phyloP scores from a whole-genome alignment of 2,888 invertebrate species.

The Coelogynopora nodosa region DNA sequence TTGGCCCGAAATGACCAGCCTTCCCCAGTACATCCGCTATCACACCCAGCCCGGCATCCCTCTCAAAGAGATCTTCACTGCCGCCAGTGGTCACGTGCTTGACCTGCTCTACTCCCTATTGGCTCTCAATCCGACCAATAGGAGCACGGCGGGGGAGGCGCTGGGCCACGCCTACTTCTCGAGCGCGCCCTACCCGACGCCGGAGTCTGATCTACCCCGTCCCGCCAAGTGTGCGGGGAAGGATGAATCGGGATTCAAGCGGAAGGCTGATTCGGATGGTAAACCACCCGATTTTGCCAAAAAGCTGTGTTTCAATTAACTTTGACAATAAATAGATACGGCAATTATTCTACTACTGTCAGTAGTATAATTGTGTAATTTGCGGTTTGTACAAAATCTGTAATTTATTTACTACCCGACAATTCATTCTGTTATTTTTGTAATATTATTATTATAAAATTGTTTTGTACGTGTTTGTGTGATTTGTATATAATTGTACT shows the following conservation, averaged over 20 bases:
- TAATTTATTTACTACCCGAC: too few species aligned
- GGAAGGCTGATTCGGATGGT: not conserved
- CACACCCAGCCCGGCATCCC: slow-evolving; percentile 77
- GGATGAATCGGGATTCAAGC: not conserved
- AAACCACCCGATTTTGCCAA: not conserved
- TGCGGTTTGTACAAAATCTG: too few species aligned
- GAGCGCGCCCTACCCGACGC: not conserved
- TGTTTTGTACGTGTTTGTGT: too few species aligned
- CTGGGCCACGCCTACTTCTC: not conserved
- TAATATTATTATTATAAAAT: too few species aligned
- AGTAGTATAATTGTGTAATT: too few species aligned
- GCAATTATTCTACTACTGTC: too few species aligned
- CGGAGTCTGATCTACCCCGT: not conserved
- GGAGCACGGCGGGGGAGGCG: not conserved
- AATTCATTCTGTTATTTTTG: too few species aligned
- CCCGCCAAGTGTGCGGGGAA: not conserved
- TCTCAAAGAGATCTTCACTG: slow-evolving; percentile 74
- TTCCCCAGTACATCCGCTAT: slow-evolving; percentile 84
- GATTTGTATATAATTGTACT: too few species aligned
- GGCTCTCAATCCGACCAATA: not conserved
- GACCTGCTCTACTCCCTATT: slow-evolving; percentile 1
- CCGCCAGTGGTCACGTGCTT: not conserved
- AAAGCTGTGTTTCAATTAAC: not conserved
- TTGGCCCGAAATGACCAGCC: slow-evolving; percentile 70
- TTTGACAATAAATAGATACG: too few species aligned